Evolutionary conservation across 1,140 invertebrate genomes (phyloP).

Genomic region (Zaprionus ornatus): DNA sequence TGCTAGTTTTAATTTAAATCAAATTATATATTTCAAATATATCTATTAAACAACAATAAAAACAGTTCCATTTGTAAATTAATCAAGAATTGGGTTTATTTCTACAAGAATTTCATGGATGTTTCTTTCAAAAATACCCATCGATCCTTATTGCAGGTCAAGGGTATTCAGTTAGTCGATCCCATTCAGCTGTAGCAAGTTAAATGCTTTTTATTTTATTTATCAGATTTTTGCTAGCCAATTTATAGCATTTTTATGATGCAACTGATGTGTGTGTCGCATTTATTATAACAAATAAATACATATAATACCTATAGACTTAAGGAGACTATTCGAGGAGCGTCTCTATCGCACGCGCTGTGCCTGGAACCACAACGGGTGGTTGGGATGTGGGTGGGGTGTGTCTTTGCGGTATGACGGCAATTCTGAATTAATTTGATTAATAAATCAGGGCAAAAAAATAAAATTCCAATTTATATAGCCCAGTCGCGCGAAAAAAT

Average conservation of each 20-base stretch:
- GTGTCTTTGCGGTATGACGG: constrained; percentile 3
- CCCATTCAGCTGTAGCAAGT: background rate
- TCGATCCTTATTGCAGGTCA: background rate
- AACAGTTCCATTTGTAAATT: constrained; percentile 4
- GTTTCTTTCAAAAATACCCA: background rate
- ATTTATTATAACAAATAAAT: constrained; percentile 53
- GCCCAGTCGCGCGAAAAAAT: constrained; percentile 7
- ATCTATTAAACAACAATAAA: constrained; percentile 46
- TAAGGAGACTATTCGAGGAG: constrained; percentile 3
- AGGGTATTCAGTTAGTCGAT: background rate
- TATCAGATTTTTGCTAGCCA: constrained; percentile 40
- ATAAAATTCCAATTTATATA: constrained; percentile 8
- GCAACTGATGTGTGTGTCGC: constrained; percentile 49
- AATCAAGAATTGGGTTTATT: background rate
- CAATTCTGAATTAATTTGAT: constrained; percentile 37
- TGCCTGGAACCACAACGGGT: background rate
- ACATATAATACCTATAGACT: constrained; percentile 19
- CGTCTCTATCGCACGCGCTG: constrained; percentile 12
- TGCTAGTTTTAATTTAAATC: constrained; percentile 78
- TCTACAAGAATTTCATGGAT: background rate
- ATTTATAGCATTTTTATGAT: constrained; percentile 69
- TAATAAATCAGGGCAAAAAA: constrained; percentile 26
- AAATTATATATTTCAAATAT: constrained; percentile 80
- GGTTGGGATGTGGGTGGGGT: background rate
- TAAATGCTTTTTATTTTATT: constrained; percentile 12